Evolutionary conservation across 2,888 invertebrate species (phyloP).

Genomic region (Salticus scenicus): DNA sequence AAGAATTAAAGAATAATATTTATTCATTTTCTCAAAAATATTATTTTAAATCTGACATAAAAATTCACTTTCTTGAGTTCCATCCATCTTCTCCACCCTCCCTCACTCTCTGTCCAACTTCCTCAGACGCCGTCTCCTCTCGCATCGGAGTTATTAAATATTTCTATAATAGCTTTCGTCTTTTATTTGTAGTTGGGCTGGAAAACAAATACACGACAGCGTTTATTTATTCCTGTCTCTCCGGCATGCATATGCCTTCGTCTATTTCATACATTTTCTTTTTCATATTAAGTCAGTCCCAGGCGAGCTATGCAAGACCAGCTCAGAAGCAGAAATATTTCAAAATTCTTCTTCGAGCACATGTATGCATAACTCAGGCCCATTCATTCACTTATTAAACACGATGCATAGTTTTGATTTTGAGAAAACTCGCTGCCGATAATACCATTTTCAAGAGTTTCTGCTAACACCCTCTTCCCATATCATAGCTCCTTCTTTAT

Average conservation of each 20-base stretch:
- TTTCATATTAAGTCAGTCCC: slow-evolving; percentile 49
- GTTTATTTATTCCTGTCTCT: slow-evolving; percentile 45
- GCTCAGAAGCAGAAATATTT: no score
- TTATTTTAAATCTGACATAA: slow-evolving; percentile 7
- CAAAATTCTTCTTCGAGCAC: slow-evolving; percentile 10
- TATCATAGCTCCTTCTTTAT: not conserved
- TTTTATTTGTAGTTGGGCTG: slow-evolving; percentile 46
- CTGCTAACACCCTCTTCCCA: not conserved
- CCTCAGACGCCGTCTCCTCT: not conserved
- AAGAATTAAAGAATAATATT: not conserved
- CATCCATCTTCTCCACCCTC: not conserved
- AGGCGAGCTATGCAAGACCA: no score
- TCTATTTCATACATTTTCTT: slow-evolving; percentile 29
- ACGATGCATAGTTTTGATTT: slow-evolving; percentile 41
- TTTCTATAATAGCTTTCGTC: slow-evolving; percentile 31
- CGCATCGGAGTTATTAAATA: slow-evolving; percentile 50
- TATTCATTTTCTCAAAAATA: not conserved
- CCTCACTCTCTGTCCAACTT: no score
- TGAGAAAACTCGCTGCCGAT: slow-evolving; percentile 46
- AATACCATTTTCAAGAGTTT: slow-evolving; percentile 55
- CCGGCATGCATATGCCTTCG: slow-evolving; percentile 21
- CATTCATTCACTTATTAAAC: slow-evolving; percentile 62
- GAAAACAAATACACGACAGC: slow-evolving; percentile 39
- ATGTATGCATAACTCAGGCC: slow-evolving; percentile 35
- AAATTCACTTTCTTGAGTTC: not conserved